A percentile compares a stretch with the other conserved stretches of the same genome.
phyloP scores from a whole-genome alignment of 1,140 invertebrate species.

The Micrasema longulum region DNA sequence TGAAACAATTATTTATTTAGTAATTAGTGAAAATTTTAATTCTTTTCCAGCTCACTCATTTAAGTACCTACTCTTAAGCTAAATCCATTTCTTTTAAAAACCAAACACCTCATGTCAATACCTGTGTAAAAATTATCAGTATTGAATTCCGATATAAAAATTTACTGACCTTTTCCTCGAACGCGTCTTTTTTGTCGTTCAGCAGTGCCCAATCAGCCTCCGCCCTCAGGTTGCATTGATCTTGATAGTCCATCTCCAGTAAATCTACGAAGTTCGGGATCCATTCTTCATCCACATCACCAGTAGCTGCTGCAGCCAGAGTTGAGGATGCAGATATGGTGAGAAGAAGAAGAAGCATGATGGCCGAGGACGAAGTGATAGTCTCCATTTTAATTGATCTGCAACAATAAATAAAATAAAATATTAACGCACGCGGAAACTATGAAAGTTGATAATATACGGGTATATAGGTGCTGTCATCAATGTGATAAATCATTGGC shows the following conservation, averaged over 20 bases:
- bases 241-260: conserved; percentile 59
- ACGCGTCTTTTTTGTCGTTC: conserved; percentile 53
- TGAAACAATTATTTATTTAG: no score
- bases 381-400: neutral
- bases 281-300: conserved; percentile 15
- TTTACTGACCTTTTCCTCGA: conserved; percentile 48
- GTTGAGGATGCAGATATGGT: neutral
- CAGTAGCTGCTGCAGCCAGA: neutral
- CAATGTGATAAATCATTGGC: no score
- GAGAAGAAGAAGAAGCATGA: neutral
- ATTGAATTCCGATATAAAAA: no score
- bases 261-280: conserved; percentile 53
- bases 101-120: no score
- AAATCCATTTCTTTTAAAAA: no score
- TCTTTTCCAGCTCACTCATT: no score
- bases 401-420: neutral
- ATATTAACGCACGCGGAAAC: no score
- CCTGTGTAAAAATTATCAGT: no score
- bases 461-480: no score
- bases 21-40: no score
- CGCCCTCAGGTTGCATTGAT: conserved; percentile 56
- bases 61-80: no score
- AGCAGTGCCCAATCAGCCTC: conserved; percentile 59
- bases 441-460: no score
- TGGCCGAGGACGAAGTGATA: neutral